phyloP scores from a whole-genome alignment of 2,113 vertebrate species.

The Lethenteron reissneri region DNA sequence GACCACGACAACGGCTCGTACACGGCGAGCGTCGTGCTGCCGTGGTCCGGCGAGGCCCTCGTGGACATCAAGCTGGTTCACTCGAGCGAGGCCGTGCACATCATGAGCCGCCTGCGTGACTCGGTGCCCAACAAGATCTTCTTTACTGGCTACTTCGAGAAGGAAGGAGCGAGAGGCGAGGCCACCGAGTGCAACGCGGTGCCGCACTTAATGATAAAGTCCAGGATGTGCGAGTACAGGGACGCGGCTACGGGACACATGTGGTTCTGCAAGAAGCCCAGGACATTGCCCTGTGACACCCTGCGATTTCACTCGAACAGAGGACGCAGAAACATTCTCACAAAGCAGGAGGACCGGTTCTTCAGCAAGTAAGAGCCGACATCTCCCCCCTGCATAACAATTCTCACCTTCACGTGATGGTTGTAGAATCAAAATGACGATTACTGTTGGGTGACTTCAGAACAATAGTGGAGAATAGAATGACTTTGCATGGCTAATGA shows the following conservation, averaged over 20 bases:
- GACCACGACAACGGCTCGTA: constrained; percentile 69
- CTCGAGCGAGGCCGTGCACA: constrained; percentile 53
- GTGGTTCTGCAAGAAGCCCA: constrained; percentile 91
- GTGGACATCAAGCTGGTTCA: constrained; percentile 68
- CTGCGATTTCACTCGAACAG: constrained; percentile 69
- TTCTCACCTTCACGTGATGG: no score
- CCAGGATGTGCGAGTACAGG: constrained; percentile 53
- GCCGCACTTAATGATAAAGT: constrained; percentile 33
- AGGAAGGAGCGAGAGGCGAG: constrained; percentile 40
- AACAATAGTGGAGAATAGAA: no score
- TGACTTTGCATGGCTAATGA: no score
- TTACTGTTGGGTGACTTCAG: no score
- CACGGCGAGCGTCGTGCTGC: constrained; percentile 45
- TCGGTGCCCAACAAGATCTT: constrained; percentile 55
- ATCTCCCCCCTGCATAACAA: no score
- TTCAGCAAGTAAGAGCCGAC: constrained; percentile 48
- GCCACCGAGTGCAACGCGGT: constrained; percentile 66
- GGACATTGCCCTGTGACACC: constrained; percentile 51
- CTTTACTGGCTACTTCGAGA: constrained; percentile 67
- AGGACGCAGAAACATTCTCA: constrained; percentile 60
- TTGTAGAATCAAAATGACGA: no score
- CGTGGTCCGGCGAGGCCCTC: constrained; percentile 47
- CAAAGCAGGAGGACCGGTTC: constrained; percentile 39
- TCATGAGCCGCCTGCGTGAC: constrained; percentile 45
- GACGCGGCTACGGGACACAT: constrained; percentile 69